Evolutionary conservation across 2,113 vertebrate species (phyloP), one percentile per base, ranked within the genome.

Genomic region (Meleagris gallopavo): DNA sequence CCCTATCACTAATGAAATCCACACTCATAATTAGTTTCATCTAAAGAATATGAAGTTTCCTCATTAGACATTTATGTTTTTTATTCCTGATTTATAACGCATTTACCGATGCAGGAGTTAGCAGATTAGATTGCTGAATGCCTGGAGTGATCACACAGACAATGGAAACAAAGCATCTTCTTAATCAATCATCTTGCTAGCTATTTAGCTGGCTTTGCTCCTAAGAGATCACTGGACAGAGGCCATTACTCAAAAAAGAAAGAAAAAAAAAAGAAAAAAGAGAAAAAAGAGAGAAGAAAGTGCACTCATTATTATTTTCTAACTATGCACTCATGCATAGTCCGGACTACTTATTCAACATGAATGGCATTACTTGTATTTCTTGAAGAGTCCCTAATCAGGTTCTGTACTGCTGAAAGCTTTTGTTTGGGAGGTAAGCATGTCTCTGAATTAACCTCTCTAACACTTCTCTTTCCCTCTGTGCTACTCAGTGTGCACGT

Each of bases 1-100:
- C 82, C 89, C 85, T 90, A 95, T 95, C 86, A 89, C 89, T 96
- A 97, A 96, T 96, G 93, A 96, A 97, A 97, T 96, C 93, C 87
- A 97, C 79, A 88, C 76, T 72, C 5, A 14, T 94, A 95, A 96
- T 96, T 97, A 92, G 77, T 65, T 92, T 95, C 62, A 90, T 88
- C 81, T 88, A 87, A 95, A 92, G 83, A 97, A 94, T 85, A 60
- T 83, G 25, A 73, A 89, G 60, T 96, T 96, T 94, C 41, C 13
- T 96, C 58, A 80, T 60, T 95, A 84, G 76, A 57, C 66, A 57
- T 94, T 97, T 94, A 85, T 86, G 38, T 11, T 36, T 87, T 93
- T 94, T 91, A 86, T 91, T 93, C 67, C 64, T 79, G 76, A 97
- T 95, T 97, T 95, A 95, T 90, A 91, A 93, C 32, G 20, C 54